Evolutionary conservation across 2,888 invertebrate species (phyloP), one percentile per base, ranked within the genome.

Genomic region (Anthrax anthrax): DNA sequence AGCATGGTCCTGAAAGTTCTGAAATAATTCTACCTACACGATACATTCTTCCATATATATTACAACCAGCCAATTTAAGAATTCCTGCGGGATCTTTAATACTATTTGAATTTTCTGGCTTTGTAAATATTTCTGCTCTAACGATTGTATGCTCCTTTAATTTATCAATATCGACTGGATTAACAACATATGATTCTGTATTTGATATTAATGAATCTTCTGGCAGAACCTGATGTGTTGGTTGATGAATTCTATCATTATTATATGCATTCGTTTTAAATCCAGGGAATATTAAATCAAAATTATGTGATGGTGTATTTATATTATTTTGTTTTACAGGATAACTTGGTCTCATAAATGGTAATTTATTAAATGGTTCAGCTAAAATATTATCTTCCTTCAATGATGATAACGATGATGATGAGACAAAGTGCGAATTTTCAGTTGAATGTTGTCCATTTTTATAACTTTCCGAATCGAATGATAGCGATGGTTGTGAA

Each of bases 1-100:
- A 75, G 65, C 90, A 90, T 14, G 82, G 78, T 47, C 80, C 80
- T 8, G 88, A 87, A 50, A 90, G 69, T 69, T 90, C 88, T 2
- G 81, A 75, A 56, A 90, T 88, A 54, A 86, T 81, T 57, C 80
- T 74, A 4, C 85, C 87, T 12, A 89, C 84, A 19, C 83, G 74
- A 64, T 89, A 89, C 84, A 89, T 89, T 52, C 82, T 74, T 8
- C 90, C 90, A 59, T 89, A 89, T 57, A 90, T 89, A 67, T 90
- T 90, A 61, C 90, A 90, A 1, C 89, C 89, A 13, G 86, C 86
- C 51, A 89, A 64, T 65, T 87, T 88, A 39, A 85, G 67, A 43
- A 81, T 65, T 34, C 81, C 80, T 14, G 73, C 65, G 40, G 63
- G 58, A 54, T 61, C 60, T 49, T 59, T 60, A 51, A 62, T 52